Evolutionary conservation across 1,140 invertebrate genomes (phyloP), one percentile per base, ranked within the genome.

Genomic region (Andrena cerasifolii): DNA sequence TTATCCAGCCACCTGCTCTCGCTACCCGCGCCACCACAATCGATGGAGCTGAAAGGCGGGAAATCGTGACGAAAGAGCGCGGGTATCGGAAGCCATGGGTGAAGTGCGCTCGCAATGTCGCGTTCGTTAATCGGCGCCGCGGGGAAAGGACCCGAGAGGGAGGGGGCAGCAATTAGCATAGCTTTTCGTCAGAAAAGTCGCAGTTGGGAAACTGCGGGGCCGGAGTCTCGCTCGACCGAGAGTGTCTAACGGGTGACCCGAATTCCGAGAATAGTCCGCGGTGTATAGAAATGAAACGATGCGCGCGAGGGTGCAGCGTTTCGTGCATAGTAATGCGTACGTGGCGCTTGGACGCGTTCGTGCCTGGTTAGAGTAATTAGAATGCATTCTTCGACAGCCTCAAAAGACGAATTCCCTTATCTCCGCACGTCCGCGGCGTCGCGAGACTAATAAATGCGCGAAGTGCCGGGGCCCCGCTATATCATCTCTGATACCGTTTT

Each of bases 161-260:
- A 49, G 16, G 5, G 28, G 24, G 0, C 21, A 3, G 26, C 21
- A 21, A 72, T 75, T 56, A 67, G 26, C 72, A 36, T 75, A 47
- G 40, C 3, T 58, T 58, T 67, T 47, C 63, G 28, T 67, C 63
- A 31, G 73, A 68, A 67, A 58, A 43, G 33, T 31, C 45, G 33
- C 21, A 26, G 62, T 67, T 75, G 62, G 72, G 72, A 75, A 75
- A 67, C 56, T 61, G 56, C 33, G 24, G 21, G 18, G 31, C n/a
- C 36, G 3, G n/a, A n/a, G 33, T 16, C 31, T 40, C 58, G 2
- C n/a, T 63, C 24, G 40, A 18, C 21, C 36, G 24, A 49, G 33
- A 54, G 28, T 67, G 16, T 65, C 49, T 74, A 74, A 66, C 62
- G 51, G 63, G 26, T 58, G 72, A 67, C 72, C 72, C 72, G 63